A percentile compares a stretch with the other conserved stretches of the same genome.
Conservation (phyloP, 2,888 invertebrate genomes). For the Limnephilus rhombicus region DNA sequence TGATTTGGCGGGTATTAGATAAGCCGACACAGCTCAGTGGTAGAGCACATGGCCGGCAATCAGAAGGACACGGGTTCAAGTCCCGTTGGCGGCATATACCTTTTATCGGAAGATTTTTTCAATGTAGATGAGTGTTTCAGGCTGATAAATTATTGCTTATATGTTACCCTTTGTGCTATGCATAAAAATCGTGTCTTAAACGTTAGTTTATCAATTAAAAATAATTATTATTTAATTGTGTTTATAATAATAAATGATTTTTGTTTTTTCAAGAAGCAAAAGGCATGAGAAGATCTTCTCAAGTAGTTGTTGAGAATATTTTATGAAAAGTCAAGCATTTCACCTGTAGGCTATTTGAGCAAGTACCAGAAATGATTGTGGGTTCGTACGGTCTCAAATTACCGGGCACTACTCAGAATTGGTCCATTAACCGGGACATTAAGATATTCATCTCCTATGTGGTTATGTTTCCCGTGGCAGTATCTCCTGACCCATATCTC, state of each 20-base stretch:
- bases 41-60: no score
- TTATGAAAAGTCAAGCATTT: not conserved
- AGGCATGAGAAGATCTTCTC: not conserved
- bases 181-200: no score
- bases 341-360: not conserved
- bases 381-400: not conserved
- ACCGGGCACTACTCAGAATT: not conserved
- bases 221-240: no score
- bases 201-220: no score
- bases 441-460: not conserved
- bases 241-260: not conserved
- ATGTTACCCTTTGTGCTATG: no score
- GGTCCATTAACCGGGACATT: not conserved
- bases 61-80: no score
- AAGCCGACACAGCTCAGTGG: no score
- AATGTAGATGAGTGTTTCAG: no score
- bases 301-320: not conserved
- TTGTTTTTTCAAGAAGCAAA: not conserved
- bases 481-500: conserved; percentile 6
- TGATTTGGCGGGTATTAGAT: no score
- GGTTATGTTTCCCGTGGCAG: not conserved
- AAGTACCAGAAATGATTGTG: not conserved
- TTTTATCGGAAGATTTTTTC: no score
- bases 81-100: no score
- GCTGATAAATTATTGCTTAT: no score